Percentiles rank a stretch among this genome's conserved stretches.
These are phyloP conservation scores for Himalopsyche kuldschensis DNA, from an alignment of 2,888 invertebrate genomes.

Conservation along the genomic window DNA sequence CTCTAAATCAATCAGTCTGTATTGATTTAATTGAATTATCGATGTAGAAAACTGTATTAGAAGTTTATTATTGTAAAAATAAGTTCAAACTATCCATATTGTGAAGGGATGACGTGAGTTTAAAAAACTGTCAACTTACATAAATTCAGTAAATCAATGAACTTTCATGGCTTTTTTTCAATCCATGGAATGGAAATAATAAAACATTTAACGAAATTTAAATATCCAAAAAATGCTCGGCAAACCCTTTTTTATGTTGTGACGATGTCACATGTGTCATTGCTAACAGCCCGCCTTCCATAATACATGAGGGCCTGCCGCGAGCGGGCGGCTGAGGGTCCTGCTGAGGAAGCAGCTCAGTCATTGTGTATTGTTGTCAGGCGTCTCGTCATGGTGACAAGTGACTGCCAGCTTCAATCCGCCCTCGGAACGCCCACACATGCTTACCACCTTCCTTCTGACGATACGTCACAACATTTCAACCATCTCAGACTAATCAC, in stretches of 20 bases:
- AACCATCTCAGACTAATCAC: background rate
- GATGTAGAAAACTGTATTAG: too few species aligned
- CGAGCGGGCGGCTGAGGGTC: background rate
- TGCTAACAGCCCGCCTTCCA: background rate
- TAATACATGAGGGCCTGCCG: background rate
- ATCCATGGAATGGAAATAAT: background rate
- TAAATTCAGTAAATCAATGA: too few species aligned
- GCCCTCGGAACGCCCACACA: background rate
- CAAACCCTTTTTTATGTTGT: background rate
- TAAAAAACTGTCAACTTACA: too few species aligned
- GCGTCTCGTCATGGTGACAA: background rate
- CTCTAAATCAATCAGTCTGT: too few species aligned
- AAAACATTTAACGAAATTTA: background rate
- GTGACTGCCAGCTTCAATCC: background rate
- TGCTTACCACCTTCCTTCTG: background rate
- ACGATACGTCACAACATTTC: background rate
- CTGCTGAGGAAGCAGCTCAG: background rate
- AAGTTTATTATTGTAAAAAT: too few species aligned
- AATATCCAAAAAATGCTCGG: background rate
- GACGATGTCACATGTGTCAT: background rate
- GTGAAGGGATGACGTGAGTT: too few species aligned
- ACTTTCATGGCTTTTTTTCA: background rate
- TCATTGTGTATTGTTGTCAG: constrained; percentile 30
- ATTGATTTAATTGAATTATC: too few species aligned
- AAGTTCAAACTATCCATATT: too few species aligned